These are phyloP conservation scores for Amazonetta brasiliensis DNA, from an alignment of 2,797 vertebrate genomes.

Conservation along the genomic window DNA sequence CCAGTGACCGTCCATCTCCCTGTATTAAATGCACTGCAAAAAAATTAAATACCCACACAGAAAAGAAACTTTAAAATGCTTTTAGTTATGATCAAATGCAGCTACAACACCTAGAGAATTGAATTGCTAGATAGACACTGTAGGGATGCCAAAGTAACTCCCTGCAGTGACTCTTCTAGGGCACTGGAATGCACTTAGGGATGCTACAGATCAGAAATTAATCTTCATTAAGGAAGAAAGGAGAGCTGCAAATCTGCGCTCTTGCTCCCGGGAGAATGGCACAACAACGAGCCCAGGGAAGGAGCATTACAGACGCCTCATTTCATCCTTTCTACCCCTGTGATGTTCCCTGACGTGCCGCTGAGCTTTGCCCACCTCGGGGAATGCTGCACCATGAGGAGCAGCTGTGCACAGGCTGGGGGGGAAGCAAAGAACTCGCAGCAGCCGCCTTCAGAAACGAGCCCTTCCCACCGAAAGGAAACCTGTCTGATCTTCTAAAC, in stretches of 20 bases:
- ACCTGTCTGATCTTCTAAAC: not conserved
- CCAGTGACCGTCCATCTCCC: not conserved
- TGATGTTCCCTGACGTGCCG: not conserved
- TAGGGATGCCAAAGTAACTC: too few relatives aligned
- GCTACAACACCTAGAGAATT: not conserved
- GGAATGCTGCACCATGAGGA: not conserved
- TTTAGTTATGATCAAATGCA: not conserved
- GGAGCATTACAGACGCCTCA: not conserved
- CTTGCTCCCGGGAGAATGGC: not conserved
- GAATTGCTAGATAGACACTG: not conserved
- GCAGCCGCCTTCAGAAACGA: not conserved
- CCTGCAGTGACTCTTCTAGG: not conserved
- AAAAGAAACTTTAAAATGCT: not conserved
- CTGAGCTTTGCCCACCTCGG: not conserved
- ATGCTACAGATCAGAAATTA: not conserved
- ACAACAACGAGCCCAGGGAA: not conserved
- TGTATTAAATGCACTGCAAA: rapidly evolving
- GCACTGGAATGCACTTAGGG: not conserved
- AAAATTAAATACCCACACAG: not conserved
- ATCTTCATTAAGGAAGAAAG: not conserved
- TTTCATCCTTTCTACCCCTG: not conserved
- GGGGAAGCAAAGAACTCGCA: not conserved
- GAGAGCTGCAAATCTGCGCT: not conserved
- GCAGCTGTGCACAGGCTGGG: not conserved
- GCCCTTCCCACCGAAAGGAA: not conserved